A percentile compares a stretch with the other conserved stretches of the same genome.
phyloP scores from a whole-genome alignment of 2,113 vertebrate species.

The Zosterops hypoxanthus region DNA sequence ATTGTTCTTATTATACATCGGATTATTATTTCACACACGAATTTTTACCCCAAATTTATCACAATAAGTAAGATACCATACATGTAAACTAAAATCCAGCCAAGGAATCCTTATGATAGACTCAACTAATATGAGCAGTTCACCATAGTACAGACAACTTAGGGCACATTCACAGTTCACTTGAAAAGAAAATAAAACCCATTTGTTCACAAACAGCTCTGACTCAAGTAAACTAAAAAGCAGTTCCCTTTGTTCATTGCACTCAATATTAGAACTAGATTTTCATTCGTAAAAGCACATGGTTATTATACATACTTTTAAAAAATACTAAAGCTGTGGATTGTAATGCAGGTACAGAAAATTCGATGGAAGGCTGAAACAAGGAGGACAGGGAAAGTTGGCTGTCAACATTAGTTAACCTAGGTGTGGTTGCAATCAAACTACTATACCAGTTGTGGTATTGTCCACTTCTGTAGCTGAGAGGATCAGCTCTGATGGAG shows the following conservation, averaged over 20 bases:
- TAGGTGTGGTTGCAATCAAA: neutral
- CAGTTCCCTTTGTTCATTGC: neutral
- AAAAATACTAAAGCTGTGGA: neutral
- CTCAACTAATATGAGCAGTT: neutral
- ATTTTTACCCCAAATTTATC: no score
- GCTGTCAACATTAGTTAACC: neutral
- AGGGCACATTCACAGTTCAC: rapidly evolving
- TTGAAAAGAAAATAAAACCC: neutral
- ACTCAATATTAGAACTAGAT: neutral
- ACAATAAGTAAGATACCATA: neutral
- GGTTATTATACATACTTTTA: neutral
- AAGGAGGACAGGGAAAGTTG: neutral
- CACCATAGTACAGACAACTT: neutral
- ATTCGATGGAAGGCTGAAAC: neutral
- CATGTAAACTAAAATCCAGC: neutral
- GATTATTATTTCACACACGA: no score
- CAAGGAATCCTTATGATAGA: neutral
- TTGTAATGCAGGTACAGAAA: neutral
- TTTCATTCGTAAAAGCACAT: neutral
- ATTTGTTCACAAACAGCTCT: neutral
- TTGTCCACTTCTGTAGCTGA: neutral
- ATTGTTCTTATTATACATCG: no score
- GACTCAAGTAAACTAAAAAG: neutral
- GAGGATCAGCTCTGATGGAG: neutral
- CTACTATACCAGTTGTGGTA: neutral